A percentile compares a stretch with the other conserved stretches of the same genome.
phyloP scores from a whole-genome alignment of 2,113 vertebrate species.

The Numenius arquata region DNA sequence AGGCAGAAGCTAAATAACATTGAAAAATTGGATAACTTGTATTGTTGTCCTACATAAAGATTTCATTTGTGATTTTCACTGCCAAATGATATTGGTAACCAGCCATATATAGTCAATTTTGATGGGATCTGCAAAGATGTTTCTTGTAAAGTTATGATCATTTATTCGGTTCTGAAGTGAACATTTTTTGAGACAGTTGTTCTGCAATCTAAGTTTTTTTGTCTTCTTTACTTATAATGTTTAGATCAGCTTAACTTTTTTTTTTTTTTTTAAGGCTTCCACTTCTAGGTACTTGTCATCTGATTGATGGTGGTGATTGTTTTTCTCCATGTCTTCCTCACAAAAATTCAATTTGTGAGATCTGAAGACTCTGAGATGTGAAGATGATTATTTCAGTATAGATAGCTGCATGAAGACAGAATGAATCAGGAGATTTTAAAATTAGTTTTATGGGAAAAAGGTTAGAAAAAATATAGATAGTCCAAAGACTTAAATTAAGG shows the following conservation, averaged over 20 bases:
- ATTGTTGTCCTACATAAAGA: neutral
- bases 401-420: neutral
- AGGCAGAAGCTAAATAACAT: neutral
- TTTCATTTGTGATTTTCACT: neutral
- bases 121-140: neutral
- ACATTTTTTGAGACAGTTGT: neutral
- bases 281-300: neutral
- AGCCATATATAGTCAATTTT: neutral
- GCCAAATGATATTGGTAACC: neutral
- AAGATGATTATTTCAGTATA: neutral
- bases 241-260: neutral
- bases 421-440: neutral
- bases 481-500: neutral
- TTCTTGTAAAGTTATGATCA: neutral
- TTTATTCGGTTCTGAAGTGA: neutral
- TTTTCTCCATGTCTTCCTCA: neutral
- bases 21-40: neutral
- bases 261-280: neutral
- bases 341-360: neutral
- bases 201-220: accelerated
- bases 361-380: neutral
- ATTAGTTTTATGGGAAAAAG: neutral
- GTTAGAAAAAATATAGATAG: neutral
- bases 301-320: neutral
- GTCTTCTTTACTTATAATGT: neutral